These are phyloP conservation scores for Crotalus horridus DNA, from an alignment of 2,113 vertebrate species.

Conservation along the genomic window DNA sequence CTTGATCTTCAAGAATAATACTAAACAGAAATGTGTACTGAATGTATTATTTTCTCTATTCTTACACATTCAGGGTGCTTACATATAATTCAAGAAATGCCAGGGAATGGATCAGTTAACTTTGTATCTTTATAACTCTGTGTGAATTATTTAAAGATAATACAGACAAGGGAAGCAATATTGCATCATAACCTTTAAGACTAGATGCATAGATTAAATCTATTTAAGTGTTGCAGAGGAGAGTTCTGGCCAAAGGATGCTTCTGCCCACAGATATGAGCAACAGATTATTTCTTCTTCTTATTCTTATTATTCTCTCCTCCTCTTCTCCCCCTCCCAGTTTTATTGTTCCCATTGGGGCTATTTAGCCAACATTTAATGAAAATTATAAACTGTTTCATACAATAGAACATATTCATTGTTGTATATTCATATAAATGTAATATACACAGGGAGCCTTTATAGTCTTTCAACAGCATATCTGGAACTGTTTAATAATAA, in stretches of 20 bases:
- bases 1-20: slow-evolving; percentile 64
- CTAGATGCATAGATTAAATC: background rate
- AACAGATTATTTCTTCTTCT: background rate
- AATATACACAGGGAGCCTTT: background rate
- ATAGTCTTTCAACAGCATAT: background rate
- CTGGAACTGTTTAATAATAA: background rate
- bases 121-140: slow-evolving; percentile 42
- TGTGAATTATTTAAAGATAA: slow-evolving; percentile 36
- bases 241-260: background rate
- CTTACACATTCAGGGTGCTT: slow-evolving; percentile 55
- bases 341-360: slow-evolving; percentile 36
- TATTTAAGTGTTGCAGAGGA: background rate
- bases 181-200: slow-evolving; percentile 21
- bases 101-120: slow-evolving; percentile 38
- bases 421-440: background rate
- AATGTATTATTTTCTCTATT: slow-evolving; percentile 58
- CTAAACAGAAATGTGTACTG: slow-evolving; percentile 59
- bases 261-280: background rate
- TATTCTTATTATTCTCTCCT: background rate
- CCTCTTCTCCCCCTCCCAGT: background rate
- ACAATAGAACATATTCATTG: background rate
- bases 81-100: slow-evolving; percentile 48
- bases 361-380: slow-evolving; percentile 16
- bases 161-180: slow-evolving; percentile 22
- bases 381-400: background rate